phyloP scores from a whole-genome alignment of 92 coral and sea anemone genomes.

The Umimayanthus kanabou region DNA sequence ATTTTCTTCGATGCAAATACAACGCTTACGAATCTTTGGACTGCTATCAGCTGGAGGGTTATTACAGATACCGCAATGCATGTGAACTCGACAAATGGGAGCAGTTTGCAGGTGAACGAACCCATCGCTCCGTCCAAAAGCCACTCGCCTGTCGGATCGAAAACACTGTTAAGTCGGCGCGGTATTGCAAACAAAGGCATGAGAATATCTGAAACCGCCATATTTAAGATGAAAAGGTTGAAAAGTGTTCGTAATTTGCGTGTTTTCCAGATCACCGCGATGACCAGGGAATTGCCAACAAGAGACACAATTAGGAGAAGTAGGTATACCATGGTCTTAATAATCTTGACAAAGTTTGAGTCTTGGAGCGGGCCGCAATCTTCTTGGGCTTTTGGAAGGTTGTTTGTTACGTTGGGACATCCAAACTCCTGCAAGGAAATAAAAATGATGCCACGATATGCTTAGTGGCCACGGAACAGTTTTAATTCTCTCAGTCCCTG shows the following conservation, averaged over 20 bases:
- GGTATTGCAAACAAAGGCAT: conserved; percentile 20
- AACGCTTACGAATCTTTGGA: conserved; percentile 10
- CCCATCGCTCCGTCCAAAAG: not conserved
- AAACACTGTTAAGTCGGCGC: not conserved
- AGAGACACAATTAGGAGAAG: not conserved
- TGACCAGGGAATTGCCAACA: conserved; percentile 2
- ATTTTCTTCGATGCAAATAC: conserved; percentile 2
- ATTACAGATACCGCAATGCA: not conserved
- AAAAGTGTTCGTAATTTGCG: not conserved
- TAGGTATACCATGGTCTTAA: not conserved
- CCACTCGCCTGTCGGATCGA: conserved; percentile 1
- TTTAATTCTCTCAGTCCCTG: too few species aligned
- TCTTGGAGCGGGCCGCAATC: not conserved
- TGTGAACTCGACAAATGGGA: conserved; percentile 1
- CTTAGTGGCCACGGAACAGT: too few species aligned
- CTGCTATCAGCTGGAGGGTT: conserved; percentile 10
- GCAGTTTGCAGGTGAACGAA: not conserved
- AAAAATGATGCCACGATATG: not conserved
- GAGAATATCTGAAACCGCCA: conserved; percentile 3
- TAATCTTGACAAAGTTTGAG: not conserved
- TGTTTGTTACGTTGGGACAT: not conserved
- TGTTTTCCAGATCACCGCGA: conserved; percentile 8
- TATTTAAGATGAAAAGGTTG: not conserved
- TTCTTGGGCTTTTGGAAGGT: not conserved
- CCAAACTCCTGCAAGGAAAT: not conserved